Conservation (phyloP, 2,113 vertebrate genomes). For the Todiramphus saurophagus region DNA sequence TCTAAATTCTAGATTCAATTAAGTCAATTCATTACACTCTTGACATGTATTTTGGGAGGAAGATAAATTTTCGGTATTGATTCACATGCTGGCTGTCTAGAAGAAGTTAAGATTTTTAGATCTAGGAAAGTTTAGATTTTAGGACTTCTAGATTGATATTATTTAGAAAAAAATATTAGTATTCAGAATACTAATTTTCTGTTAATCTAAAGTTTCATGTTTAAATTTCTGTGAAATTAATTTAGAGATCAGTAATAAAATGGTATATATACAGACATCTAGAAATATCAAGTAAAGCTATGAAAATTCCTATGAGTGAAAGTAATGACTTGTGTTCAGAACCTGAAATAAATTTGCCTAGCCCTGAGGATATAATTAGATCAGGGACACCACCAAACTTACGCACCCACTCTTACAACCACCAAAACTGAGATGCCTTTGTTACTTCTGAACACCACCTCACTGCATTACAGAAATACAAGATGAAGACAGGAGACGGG, state of each 20-base stretch:
- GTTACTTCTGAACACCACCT: background rate
- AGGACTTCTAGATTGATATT: background rate
- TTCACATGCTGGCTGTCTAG: background rate
- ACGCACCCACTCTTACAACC: background rate
- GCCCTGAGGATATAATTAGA: background rate
- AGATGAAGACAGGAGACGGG: no score
- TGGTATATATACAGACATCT: background rate
- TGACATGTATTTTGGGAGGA: background rate
- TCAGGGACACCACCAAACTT: background rate
- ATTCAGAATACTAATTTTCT: background rate
- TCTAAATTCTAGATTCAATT: background rate
- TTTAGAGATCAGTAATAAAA: background rate
- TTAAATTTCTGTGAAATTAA: background rate
- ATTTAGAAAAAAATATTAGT: background rate
- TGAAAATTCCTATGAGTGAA: background rate
- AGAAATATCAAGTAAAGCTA: background rate
- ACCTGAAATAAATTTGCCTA: background rate
- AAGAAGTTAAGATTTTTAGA: no score
- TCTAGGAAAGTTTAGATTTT: background rate
- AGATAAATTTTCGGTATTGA: background rate
- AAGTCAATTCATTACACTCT: background rate
- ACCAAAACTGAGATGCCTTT: background rate
- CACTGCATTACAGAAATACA: background rate
- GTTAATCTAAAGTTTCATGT: background rate
- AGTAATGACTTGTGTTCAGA: background rate